Conservation (phyloP, 2,113 vertebrate genomes). For the Scytalopus superciliaris region DNA sequence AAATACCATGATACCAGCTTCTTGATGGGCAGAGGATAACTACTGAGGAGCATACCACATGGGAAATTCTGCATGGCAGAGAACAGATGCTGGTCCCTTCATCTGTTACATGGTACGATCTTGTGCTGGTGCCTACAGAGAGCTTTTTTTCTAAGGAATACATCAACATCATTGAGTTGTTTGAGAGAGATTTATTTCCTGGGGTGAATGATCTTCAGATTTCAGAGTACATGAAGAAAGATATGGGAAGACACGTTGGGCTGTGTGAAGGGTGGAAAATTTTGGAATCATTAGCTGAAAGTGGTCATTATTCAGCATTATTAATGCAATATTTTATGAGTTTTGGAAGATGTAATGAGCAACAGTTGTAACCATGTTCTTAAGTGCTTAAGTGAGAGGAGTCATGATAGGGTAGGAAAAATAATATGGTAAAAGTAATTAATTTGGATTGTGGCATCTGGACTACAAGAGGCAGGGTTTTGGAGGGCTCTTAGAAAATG, state of each 20-base stretch:
- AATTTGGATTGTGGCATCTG: slow-evolving; percentile 1
- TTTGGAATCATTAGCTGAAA: neutral
- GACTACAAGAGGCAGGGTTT: slow-evolving; percentile 16
- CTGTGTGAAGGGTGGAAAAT: neutral
- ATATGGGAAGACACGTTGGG: neutral
- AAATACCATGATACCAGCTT: neutral
- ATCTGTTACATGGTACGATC: neutral
- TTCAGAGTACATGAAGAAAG: neutral
- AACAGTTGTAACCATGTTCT: neutral
- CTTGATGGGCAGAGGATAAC: neutral
- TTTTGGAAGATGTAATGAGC: slow-evolving; percentile 6
- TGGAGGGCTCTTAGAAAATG: slow-evolving; percentile 20
- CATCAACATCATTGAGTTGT: neutral
- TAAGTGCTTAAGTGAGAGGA: slow-evolving; percentile 15
- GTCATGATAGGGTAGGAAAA: slow-evolving; percentile 8
- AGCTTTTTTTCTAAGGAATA: neutral
- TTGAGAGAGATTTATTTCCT: neutral
- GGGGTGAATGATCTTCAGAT: neutral
- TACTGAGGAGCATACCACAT: fast-evolving
- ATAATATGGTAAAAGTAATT: slow-evolving; percentile 27
- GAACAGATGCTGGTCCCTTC: neutral
- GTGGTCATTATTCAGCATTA: neutral
- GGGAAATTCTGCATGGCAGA: neutral
- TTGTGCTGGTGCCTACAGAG: neutral
- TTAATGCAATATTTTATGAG: slow-evolving; percentile 1